phyloP scores from a whole-genome alignment of 2,888 invertebrate species.

The Caenorhabditis macrosperma region DNA sequence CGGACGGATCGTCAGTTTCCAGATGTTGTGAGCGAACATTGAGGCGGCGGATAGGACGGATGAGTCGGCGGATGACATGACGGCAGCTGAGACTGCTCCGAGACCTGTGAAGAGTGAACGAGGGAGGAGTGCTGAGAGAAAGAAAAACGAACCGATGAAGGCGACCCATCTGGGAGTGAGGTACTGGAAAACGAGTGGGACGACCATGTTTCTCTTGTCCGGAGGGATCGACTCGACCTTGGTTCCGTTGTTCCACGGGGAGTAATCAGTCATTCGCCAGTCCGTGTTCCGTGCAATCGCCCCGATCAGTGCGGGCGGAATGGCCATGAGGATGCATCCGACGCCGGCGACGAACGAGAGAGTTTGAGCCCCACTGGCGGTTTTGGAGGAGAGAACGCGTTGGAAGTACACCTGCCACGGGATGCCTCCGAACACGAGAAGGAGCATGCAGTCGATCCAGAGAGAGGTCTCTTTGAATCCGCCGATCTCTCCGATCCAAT shows the following conservation, averaged over 20 bases:
- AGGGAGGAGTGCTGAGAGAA: neutral
- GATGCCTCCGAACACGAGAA: conserved; percentile 94
- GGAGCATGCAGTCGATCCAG: conserved; percentile 91
- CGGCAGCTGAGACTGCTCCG: conserved; percentile 98
- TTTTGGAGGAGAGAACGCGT: conserved; percentile 95
- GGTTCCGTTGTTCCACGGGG: conserved; percentile 80
- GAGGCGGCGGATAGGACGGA: conserved; percentile 97
- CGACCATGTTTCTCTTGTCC: conserved; percentile 91
- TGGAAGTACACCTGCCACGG: conserved; percentile 99
- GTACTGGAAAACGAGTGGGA: conserved; percentile 94
- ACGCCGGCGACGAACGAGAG: conserved; percentile 95
- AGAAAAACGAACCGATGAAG: conserved; percentile 96
- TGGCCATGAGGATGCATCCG: conserved; percentile 96
- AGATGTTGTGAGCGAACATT: conserved; percentile 99
- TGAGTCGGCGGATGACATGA: conserved; percentile 99
- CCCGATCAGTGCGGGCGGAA: conserved; percentile 96
- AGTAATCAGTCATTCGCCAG: conserved; percentile 93
- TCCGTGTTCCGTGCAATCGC: conserved; percentile 95
- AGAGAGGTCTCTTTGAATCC: conserved; percentile 82
- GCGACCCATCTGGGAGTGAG: conserved; percentile 95
- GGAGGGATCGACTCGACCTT: conserved; percentile 74
- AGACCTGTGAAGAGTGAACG: conserved; percentile 83
- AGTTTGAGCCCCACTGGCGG: conserved; percentile 92
- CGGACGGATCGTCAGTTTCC: conserved; percentile 96
- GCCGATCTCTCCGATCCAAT: conserved; percentile 89